Conservation (phyloP, 1,140 invertebrate species). For the Latrodectus geometricus region DNA sequence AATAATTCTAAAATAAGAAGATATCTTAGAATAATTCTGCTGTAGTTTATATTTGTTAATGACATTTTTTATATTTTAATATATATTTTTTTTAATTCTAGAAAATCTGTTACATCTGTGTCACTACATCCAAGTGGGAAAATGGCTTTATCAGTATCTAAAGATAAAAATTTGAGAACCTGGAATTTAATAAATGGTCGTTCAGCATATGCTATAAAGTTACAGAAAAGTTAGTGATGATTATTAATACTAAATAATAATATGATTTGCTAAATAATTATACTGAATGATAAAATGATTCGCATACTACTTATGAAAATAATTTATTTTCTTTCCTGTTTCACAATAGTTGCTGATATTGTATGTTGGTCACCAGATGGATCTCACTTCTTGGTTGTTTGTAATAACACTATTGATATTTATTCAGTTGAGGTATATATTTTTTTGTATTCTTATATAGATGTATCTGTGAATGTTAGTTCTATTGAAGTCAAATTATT, state of each 20-base stretch:
- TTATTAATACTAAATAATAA: neutral
- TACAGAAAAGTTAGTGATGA: slow-evolving; percentile 71
- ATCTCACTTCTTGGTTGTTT: slow-evolving; percentile 63
- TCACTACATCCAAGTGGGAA: slow-evolving; percentile 81
- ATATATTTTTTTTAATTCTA: slow-evolving; percentile 73
- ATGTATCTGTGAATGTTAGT: neutral
- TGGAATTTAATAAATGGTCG: slow-evolving; percentile 95
- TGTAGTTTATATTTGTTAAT: too few relatives aligned
- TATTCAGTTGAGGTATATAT: slow-evolving; percentile 34
- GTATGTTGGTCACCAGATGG: slow-evolving; percentile 65
- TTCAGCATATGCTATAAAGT: slow-evolving; percentile 87
- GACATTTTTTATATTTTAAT: too few relatives aligned
- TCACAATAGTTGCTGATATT: slow-evolving; percentile 65
- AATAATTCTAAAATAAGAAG: too few relatives aligned
- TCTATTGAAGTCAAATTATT: too few relatives aligned
- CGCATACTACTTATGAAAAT: neutral
- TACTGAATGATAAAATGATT: too few relatives aligned
- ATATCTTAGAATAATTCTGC: too few relatives aligned
- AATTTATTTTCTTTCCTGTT: neutral
- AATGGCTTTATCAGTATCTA: slow-evolving; percentile 86
- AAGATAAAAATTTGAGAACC: slow-evolving; percentile 84
- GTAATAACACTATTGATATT: slow-evolving; percentile 40
- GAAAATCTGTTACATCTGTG: slow-evolving; percentile 67
- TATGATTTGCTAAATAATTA: too few relatives aligned
- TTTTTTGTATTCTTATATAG: neutral